Percentiles rank a stretch among this genome's conserved stretches.
phyloP scores from a whole-genome alignment of 1,140 invertebrate genomes.

The Saccostrea cuccullata region DNA sequence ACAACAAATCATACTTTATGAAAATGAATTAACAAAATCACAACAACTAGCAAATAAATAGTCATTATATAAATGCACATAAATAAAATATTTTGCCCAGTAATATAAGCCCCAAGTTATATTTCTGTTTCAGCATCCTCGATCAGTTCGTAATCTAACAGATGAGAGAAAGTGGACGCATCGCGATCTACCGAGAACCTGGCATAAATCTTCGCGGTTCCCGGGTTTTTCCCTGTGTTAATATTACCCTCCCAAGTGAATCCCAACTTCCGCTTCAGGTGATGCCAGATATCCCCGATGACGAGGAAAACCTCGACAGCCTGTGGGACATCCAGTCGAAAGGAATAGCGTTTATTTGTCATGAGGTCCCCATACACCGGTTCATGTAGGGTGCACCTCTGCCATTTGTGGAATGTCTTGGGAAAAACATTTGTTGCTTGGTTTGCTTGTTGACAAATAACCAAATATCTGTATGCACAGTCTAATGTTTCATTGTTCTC shows the following conservation, averaged over 20 bases:
- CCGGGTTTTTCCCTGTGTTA: slow-evolving; percentile 63
- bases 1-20: neutral
- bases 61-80: neutral
- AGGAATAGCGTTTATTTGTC: slow-evolving; percentile 71
- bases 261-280: slow-evolving; percentile 71
- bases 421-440: slow-evolving; percentile 71
- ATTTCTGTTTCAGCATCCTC: slow-evolving; percentile 75
- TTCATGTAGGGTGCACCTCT: slow-evolving; percentile 74
- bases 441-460: slow-evolving; percentile 75
- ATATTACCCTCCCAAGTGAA: slow-evolving; percentile 75
- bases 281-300: slow-evolving; percentile 72
- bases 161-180: slow-evolving; percentile 69
- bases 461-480: slow-evolving; percentile 74
- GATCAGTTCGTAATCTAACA: slow-evolving; percentile 72
- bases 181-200: slow-evolving; percentile 69
- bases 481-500: slow-evolving; percentile 67
- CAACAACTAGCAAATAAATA: slow-evolving; percentile 26
- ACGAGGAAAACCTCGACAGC: slow-evolving; percentile 75
- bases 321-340: slow-evolving; percentile 73
- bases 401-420: slow-evolving; percentile 75
- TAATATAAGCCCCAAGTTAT: neutral
- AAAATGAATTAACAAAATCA: slow-evolving; percentile 15
- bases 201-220: slow-evolving; percentile 68
- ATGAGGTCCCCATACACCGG: slow-evolving; percentile 75
- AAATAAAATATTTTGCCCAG: neutral